Base-by-base conservation (phyloP, 2,888 invertebrate genomes). In the Nemotelus pantherinus region DNA sequence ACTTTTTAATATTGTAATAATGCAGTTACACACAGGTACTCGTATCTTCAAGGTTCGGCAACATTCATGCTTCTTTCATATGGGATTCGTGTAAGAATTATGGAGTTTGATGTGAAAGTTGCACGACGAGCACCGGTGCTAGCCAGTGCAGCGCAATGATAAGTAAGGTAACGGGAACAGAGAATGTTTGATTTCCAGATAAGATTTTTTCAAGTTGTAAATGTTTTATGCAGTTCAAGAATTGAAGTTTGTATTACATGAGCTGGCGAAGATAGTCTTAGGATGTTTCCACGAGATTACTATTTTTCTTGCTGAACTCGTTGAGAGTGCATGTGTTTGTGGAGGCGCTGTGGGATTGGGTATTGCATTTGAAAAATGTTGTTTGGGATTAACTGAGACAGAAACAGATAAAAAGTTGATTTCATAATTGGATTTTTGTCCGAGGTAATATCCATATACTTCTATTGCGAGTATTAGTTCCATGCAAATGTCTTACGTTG, bases 1-100 rank as follows among this genome's bases (percentile, higher is more conserved):
- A 68, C 68, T 68, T 68, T 68, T 68, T 68, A 53, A 68, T 68
- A 68, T 68, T 53, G 68, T 68, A 44, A 50, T 53, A 53, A 68
- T 68, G 68, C 53, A 68, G 68, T 68, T 68, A 68, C 68, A 68
- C 43, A 45, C 68, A 53, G 41, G 53, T 25, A 25, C 25, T 25
- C 25, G 25, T 25, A 25, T 25, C 25, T 25, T 25, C 25, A 25
- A 25, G 25, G 25, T 25, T 25, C 25, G 25, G 41, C 53, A 68
- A 43, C 41, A 6, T 43, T 63, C 63, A 63, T 63, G 43, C 43
- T 63, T 63, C 43, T 63, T 63, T 63, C 63, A 63, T 41, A n/a
- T n/a, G 43, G 63, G 63, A 63, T 63, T 7, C 39, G 63, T 63
- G 63, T n/a, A 9, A 4, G 63, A 63, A 63, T 39, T 5, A 43